phyloP scores from a whole-genome alignment of 2,797 vertebrate species.

The Poecilia wingei region DNA sequence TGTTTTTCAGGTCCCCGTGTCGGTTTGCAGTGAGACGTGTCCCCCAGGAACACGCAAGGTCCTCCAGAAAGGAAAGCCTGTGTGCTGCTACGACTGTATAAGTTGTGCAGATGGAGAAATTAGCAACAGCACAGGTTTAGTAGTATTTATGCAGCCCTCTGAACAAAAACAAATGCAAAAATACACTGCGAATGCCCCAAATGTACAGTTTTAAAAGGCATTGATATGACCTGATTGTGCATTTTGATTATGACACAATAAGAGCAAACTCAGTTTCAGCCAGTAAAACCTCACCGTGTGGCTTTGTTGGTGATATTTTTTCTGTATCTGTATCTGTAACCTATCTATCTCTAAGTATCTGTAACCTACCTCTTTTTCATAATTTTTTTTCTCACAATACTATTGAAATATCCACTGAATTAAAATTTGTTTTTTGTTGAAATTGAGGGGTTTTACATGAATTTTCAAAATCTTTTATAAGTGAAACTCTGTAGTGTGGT shows the following conservation, averaged over 20 bases:
- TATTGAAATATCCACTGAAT: neutral
- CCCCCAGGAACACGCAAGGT: neutral
- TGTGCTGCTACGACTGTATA: conserved; percentile 7
- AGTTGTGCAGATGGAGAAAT: conserved; percentile 12
- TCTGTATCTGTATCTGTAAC: too few species aligned
- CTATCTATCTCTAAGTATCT: too few species aligned
- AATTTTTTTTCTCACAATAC: neutral
- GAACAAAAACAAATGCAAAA: neutral
- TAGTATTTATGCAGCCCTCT: neutral
- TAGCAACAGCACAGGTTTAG: conserved; percentile 8
- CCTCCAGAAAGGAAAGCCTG: conserved; percentile 8
- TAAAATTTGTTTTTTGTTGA: neutral
- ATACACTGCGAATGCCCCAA: neutral
- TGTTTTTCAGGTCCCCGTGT: neutral
- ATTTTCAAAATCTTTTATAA: neutral
- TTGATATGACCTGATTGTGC: neutral
- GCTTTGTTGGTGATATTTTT: neutral
- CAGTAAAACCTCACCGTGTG: too few species aligned
- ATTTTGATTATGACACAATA: neutral
- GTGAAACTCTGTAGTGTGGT: neutral
- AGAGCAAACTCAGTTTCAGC: neutral
- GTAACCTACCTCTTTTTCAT: neutral
- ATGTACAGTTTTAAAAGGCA: neutral
- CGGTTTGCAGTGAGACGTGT: conserved; percentile 3
- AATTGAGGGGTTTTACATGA: neutral